phyloP scores from a whole-genome alignment of 2,888 invertebrate species.

The Zaprionus bogoriensis region DNA sequence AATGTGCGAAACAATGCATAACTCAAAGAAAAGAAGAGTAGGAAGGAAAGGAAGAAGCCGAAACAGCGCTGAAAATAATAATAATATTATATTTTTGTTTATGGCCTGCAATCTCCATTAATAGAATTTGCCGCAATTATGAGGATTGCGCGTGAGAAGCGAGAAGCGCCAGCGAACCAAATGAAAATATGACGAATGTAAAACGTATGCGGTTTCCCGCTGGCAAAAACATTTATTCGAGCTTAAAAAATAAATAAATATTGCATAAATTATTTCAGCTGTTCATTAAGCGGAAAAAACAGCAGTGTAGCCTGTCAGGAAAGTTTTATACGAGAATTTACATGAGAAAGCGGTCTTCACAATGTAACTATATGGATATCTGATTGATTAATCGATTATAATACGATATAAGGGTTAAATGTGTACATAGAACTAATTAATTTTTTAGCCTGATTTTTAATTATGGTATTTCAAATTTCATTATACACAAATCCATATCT shows the following conservation, averaged over 20 bases:
- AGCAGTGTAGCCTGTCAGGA: background rate
- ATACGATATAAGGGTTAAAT: too few relatives aligned
- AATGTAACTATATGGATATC: too few relatives aligned
- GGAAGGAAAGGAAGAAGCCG: background rate
- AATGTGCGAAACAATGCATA: conserved; percentile 74
- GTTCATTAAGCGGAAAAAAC: background rate
- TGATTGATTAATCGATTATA: too few relatives aligned
- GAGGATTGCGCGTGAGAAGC: background rate
- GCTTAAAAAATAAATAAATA: conserved; percentile 6
- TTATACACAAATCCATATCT: too few relatives aligned
- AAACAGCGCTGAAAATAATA: conserved; percentile 15
- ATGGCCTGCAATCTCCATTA: conserved; percentile 50
- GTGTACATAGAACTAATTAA: too few relatives aligned
- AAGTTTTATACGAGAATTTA: too few relatives aligned
- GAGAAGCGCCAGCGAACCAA: background rate
- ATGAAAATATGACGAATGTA: conserved; percentile 19
- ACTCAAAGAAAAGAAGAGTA: conserved; percentile 53
- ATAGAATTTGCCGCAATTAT: conserved; percentile 56
- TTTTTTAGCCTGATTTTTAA: too few relatives aligned
- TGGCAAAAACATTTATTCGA: background rate
- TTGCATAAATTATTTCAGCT: conserved; percentile 3
- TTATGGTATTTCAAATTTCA: too few relatives aligned
- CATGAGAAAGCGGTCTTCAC: too few relatives aligned
- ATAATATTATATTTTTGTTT: conserved; percentile 49
- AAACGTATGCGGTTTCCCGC: conserved; percentile 8